A percentile compares a stretch with the other conserved stretches of the same genome.
These are phyloP conservation scores for Heliconius cydno DNA, from an alignment of 2,888 invertebrate species.

Conservation along the genomic window DNA sequence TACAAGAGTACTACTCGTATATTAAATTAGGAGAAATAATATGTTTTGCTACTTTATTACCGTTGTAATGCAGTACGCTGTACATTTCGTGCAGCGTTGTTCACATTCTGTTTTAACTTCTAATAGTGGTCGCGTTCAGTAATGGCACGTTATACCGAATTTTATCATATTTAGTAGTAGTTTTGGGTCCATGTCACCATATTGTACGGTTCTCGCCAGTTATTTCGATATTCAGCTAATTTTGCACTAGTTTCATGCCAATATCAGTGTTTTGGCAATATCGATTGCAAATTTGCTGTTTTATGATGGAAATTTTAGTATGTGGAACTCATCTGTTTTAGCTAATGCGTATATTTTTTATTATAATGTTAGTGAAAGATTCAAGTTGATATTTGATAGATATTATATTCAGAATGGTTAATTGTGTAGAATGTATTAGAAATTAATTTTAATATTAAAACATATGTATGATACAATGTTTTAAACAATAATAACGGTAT, in stretches of 20 bases:
- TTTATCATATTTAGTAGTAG: slow-evolving; percentile 42
- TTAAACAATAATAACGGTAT: too few relatives aligned
- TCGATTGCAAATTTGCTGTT: slow-evolving; percentile 2
- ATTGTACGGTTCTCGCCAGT: slow-evolving; percentile 39
- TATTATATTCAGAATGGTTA: too few relatives aligned
- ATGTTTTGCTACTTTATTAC: slow-evolving; percentile 45
- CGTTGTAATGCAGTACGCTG: slow-evolving; percentile 19
- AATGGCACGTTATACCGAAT: slow-evolving; percentile 42
- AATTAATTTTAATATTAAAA: too few relatives aligned
- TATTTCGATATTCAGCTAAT: slow-evolving; percentile 33
- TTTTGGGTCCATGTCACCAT: slow-evolving; percentile 32
- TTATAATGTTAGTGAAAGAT: too few relatives aligned
- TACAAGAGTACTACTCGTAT: slow-evolving; percentile 32
- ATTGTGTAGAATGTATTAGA: too few relatives aligned
- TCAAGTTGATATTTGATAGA: too few relatives aligned
- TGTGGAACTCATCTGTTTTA: background rate
- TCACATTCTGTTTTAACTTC: slow-evolving; percentile 43
- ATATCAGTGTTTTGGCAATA: slow-evolving; percentile 27
- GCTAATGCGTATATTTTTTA: too few relatives aligned
- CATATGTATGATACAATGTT: too few relatives aligned
- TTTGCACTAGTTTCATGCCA: slow-evolving; percentile 31
- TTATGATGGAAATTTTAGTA: background rate
- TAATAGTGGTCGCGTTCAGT: slow-evolving; percentile 41
- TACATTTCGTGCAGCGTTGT: slow-evolving; percentile 26
- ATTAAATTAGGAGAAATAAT: slow-evolving; percentile 44